Base-by-base conservation (phyloP, 2,113 vertebrate genomes). In the Poeciliopsis retropinna region DNA sequence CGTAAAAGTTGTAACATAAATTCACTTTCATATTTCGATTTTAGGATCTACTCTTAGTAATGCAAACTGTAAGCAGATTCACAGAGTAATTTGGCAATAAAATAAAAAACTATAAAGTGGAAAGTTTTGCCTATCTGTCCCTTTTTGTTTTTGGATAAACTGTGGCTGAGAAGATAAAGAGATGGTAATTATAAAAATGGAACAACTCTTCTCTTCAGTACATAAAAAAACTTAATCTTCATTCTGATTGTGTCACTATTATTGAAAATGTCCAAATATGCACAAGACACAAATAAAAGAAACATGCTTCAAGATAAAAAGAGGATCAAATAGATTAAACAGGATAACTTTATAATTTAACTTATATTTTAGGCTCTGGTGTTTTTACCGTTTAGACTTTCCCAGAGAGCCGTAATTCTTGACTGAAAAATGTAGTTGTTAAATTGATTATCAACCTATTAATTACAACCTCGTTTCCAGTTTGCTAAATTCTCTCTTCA, bases 101-200 rank as follows among this genome's bases (percentile, higher is more conserved):
- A 47, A 34, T 11, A 10, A 34, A 34, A 34, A 34, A 47, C 44
- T 34, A 47, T 47, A 19, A 47, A 47, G 13, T 19, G 15, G 4
- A 47, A 47, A 47, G 14, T 47, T 47, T 51, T 51, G 19, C 19
- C 30, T 57, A 15, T n/a, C 3, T 39, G 41, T 15, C 30, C 69
- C 61, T n/a, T 61, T 62, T 74, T 30, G 39, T 12, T 22, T 28
- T 41, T 54, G 57, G 64, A 57, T 72, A 44, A 75, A 14, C 41
- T 44, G 70, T 54, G 44, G 66, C 70, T 71, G 54, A 70, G 54
- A 51, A 31, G 39, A 57, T 64, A 28, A 61, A 60, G 71, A 70
- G 60, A 22, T 60, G 69, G 67, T 25, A 34, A 17, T 57, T 57
- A 73, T 66, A 64, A 47, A n/a, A 22, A 70, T 66, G 71, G 65